A percentile compares a stretch with the other conserved stretches of the same genome.
Conservation (phyloP, 1,140 invertebrate genomes). For the Lerema accius region DNA sequence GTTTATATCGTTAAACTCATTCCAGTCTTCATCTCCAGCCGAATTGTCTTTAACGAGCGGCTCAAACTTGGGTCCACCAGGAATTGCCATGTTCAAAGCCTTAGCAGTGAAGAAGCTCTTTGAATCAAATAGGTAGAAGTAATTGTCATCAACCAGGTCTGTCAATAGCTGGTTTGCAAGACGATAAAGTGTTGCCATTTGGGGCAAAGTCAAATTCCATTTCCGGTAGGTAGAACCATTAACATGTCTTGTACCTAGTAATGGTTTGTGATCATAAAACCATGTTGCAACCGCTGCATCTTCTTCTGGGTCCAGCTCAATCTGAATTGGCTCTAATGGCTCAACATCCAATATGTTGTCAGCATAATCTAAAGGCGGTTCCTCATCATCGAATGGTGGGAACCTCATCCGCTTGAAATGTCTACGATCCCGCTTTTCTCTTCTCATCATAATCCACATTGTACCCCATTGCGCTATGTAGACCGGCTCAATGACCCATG, state of each 20-base stretch:
- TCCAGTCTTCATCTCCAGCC: slow-evolving; percentile 99
- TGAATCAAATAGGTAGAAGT: slow-evolving; percentile 99
- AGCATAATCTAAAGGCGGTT: slow-evolving; percentile 99
- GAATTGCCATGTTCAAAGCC: slow-evolving; percentile 99
- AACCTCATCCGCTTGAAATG: slow-evolving; percentile 99
- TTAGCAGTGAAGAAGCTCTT: slow-evolving; percentile 99
- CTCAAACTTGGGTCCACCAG: slow-evolving; percentile 99
- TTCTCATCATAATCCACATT: slow-evolving; percentile 99
- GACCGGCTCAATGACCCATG: slow-evolving; percentile 99
- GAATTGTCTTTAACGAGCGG: slow-evolving; percentile 99
- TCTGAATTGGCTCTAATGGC: slow-evolving; percentile 99
- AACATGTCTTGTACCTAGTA: slow-evolving; percentile 95
- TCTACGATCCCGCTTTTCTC: slow-evolving; percentile 98
- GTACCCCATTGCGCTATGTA: slow-evolving; percentile 99
- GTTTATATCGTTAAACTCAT: slow-evolving; percentile 99
- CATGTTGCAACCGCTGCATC: slow-evolving; percentile 95
- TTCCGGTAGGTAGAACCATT: slow-evolving; percentile 98
- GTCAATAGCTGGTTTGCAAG: slow-evolving; percentile 99
- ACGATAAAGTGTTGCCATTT: slow-evolving; percentile 98
- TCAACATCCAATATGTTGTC: slow-evolving; percentile 99
- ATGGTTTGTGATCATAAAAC: slow-evolving; percentile 99
- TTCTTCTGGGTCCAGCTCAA: slow-evolving; percentile 98
- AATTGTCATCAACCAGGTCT: slow-evolving; percentile 99
- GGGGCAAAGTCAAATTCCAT: slow-evolving; percentile 97
- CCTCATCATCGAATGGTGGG: slow-evolving; percentile 99